A percentile compares a stretch with the other conserved stretches of the same genome.
Evolutionary conservation across 2,797 vertebrate genomes (phyloP).

Genomic region (Buphagus erythrorhynchus): DNA sequence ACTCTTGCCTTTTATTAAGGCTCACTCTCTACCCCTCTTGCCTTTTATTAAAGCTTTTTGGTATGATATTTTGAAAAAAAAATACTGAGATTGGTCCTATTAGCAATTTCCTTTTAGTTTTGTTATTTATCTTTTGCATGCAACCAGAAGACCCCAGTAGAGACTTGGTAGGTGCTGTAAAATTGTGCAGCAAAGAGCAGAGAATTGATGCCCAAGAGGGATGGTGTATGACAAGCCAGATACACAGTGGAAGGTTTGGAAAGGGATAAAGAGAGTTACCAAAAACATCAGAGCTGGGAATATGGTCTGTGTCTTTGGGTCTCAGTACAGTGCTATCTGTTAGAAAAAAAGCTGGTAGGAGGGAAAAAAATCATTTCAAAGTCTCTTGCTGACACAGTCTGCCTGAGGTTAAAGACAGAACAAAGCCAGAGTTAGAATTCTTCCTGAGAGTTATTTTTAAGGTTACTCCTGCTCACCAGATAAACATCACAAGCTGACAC

Average conservation of each 20-base stretch:
- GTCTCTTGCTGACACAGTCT: neutral
- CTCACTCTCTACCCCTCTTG: neutral
- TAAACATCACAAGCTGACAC: neutral
- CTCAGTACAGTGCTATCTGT: neutral
- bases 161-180: neutral
- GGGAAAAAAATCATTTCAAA: neutral
- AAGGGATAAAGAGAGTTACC: neutral
- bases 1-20: neutral
- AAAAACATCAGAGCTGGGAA: neutral
- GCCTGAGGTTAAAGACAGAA: slow-evolving; percentile 11
- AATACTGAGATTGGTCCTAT: neutral
- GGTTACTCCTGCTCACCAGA: neutral
- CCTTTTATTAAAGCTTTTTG: neutral
- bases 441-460: neutral
- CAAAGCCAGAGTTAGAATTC: neutral
- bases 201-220: neutral
- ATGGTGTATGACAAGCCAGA: neutral
- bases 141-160: accelerated
- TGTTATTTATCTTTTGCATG: neutral
- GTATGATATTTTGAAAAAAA: neutral
- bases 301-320: neutral
- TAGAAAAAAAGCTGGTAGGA: neutral
- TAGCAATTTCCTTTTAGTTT: neutral
- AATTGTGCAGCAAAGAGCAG: neutral
- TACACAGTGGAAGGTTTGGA: neutral